Evolutionary conservation across 2,113 vertebrate genomes (phyloP), one percentile per base, ranked within the genome.

Genomic region (Dipodomys merriami): DNA sequence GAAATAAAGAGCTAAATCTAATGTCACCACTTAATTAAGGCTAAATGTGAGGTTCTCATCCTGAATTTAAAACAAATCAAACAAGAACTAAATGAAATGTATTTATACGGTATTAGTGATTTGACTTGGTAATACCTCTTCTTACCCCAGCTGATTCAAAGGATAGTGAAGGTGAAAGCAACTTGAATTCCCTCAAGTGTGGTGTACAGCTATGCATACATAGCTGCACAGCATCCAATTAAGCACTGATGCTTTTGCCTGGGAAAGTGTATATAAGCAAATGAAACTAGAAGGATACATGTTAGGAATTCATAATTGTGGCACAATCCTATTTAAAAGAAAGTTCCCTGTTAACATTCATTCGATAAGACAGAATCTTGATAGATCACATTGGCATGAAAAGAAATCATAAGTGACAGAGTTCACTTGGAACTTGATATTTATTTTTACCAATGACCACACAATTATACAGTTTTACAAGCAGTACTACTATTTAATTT

Each of bases 191-290:
- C 73, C 91, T 94, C 79, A 88, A 91, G 91, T 78, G 86, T 90
- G 65, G 80, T 83, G 44, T n/a, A 60, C 20, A 60, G 96, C n/a
- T 20, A 57, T 73, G 68, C 86, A 86, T 84, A 94, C 92, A 94
- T 35, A 93, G 84, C 86, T 94, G 93, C 19, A 64, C 19, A 84
- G 71, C 64, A 65, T 89, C 91, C 91, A 96, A 94, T 93, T 93
- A 95, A 92, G 76, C 74, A 79, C 83, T 11, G n/a, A 69, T 69
- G 72, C 57, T 88, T 94, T 86, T 96, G 93, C 93, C 68, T 67
- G 33, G 83, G 86, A 91, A 95, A 94, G 87, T 94, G 86, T 71
- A 94, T 92, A 94, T 77, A 96, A 92, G 86, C 91, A 94, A 88
- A 95, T 86, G 89, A 95, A 94, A 81, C 33, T 79, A 60, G 81